Conservation (phyloP, 2,113 vertebrate species). For the Corythaixoides concolor region DNA sequence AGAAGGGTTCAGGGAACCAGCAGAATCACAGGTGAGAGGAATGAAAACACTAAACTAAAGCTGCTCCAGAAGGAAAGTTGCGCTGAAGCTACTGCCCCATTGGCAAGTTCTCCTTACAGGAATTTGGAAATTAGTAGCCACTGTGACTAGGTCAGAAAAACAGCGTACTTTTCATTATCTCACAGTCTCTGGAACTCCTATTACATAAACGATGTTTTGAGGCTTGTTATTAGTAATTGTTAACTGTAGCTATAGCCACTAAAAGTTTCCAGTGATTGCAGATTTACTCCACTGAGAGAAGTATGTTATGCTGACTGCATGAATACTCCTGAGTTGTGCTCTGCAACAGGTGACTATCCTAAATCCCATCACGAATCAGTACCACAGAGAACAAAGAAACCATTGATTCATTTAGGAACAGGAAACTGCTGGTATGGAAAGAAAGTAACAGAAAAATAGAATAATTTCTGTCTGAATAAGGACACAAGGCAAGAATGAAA, state of each 20-base stretch:
- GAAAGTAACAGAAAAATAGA: neutral
- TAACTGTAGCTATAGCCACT: neutral
- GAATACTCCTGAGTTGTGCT: neutral
- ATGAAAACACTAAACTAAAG: neutral
- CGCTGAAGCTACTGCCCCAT: neutral
- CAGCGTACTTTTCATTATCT: neutral
- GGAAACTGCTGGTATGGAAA: neutral
- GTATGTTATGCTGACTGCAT: neutral
- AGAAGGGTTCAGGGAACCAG: neutral
- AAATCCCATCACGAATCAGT: neutral
- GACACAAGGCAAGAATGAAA: neutral
- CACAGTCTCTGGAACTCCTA: neutral
- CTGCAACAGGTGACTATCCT: neutral
- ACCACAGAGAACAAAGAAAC: neutral
- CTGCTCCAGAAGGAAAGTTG: neutral
- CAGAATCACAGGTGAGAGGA: neutral
- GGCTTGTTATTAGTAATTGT: neutral
- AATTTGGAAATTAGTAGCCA: neutral
- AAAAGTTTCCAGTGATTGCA: neutral
- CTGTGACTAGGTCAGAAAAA: neutral
- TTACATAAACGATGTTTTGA: neutral
- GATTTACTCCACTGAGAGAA: neutral
- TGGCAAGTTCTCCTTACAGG: neutral
- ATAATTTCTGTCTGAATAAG: neutral
- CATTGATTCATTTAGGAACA: neutral